Conservation (phyloP, 2,113 vertebrate genomes). For the Condylura cristata region DNA sequence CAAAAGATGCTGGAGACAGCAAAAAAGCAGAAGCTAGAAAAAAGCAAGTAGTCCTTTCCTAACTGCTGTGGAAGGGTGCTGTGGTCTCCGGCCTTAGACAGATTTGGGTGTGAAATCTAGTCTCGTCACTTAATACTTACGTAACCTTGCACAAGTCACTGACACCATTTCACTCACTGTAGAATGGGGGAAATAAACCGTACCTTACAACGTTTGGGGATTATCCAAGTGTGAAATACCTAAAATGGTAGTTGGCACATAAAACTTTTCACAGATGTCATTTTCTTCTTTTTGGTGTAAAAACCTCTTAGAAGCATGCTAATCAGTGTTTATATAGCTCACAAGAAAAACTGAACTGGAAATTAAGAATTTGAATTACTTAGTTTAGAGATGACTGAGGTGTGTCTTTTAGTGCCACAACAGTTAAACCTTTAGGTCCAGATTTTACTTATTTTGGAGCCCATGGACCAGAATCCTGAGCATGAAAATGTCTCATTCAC, state of each 20-base stretch:
- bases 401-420: background rate
- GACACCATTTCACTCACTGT: background rate
- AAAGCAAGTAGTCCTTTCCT: background rate
- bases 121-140: background rate
- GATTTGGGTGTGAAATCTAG: background rate
- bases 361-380: background rate
- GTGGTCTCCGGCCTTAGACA: background rate
- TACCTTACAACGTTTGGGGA: background rate
- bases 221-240: conserved; percentile 7
- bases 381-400: background rate
- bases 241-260: background rate
- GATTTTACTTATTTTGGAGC: background rate
- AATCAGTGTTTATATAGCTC: background rate
- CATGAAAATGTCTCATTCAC: background rate
- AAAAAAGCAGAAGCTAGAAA: background rate
- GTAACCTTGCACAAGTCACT: background rate
- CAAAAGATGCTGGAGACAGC: background rate
- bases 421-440: background rate
- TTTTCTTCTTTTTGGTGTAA: background rate
- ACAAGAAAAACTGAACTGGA: background rate
- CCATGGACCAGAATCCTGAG: background rate
- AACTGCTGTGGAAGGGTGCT: background rate
- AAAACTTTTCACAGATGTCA: background rate
- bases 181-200: background rate
- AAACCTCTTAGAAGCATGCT: background rate